A percentile compares a stretch with the other conserved stretches of the same genome.
These are phyloP conservation scores for Diachrysia chrysitis DNA, from an alignment of 2,888 invertebrate genomes.

Conservation along the genomic window DNA sequence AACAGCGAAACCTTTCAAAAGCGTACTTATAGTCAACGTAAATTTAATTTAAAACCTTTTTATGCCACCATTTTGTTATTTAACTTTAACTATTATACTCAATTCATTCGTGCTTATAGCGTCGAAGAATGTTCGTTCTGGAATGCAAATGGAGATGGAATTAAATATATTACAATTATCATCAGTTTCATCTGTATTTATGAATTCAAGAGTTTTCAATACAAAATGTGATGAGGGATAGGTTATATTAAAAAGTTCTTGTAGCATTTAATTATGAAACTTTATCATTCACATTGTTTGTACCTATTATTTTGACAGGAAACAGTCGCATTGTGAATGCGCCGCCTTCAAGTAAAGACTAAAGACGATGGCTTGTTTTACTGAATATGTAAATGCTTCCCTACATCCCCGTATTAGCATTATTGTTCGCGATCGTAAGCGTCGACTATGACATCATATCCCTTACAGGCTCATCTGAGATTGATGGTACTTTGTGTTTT, in stretches of 20 bases:
- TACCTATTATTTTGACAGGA: background rate
- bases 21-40: background rate
- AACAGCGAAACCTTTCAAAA: background rate
- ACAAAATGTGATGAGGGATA: too few relatives aligned
- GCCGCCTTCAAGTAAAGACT: conserved; percentile 1
- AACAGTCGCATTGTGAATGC: background rate
- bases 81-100: background rate
- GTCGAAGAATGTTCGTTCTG: background rate
- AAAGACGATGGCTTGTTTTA: conserved; percentile 27
- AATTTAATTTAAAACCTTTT: background rate
- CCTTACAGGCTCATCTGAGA: conserved; percentile 25
- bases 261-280: too few relatives aligned
- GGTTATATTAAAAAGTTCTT: too few relatives aligned
- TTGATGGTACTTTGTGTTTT: conserved; percentile 23
- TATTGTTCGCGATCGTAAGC: conserved; percentile 34
- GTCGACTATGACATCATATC: conserved; percentile 22
- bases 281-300: background rate
- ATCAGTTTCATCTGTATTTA: too few relatives aligned
- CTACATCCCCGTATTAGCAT: conserved; percentile 21
- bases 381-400: conserved; percentile 49
- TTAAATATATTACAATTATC: too few relatives aligned
- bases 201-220: too few relatives aligned
- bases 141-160: background rate
- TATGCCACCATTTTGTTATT: background rate
- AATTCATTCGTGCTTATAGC: background rate